These are phyloP conservation scores for Ursus arctos DNA, from an alignment of 2,113 vertebrate species.

Conservation along the genomic window DNA sequence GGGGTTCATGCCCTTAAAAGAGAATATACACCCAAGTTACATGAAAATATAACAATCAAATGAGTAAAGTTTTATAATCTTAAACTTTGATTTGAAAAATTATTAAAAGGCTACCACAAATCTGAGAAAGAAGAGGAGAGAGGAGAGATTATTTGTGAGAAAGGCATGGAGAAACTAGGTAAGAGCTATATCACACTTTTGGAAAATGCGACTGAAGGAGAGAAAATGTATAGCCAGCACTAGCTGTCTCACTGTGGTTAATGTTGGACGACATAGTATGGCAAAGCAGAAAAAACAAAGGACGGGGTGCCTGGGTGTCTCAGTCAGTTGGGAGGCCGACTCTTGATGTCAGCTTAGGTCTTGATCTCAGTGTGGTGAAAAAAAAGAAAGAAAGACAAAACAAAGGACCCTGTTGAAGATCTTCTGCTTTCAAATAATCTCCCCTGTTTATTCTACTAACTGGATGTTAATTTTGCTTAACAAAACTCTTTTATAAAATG, in stretches of 20 bases:
- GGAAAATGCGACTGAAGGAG: conserved; percentile 27
- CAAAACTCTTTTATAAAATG: conserved; percentile 52
- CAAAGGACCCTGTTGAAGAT: neutral
- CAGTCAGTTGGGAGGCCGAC: neutral
- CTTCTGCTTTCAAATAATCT: neutral
- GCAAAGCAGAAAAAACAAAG: conserved; percentile 32
- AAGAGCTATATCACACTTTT: conserved; percentile 31
- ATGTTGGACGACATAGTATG: neutral
- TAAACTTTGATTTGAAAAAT: conserved; percentile 53
- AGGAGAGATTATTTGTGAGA: neutral
- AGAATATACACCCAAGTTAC: neutral
- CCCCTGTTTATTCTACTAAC: neutral
- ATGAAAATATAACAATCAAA: neutral
- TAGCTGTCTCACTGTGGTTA: neutral
- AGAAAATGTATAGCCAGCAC: neutral
- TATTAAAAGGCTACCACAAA: neutral
- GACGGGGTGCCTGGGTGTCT: neutral
- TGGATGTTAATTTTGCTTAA: conserved; percentile 49
- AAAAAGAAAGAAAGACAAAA: neutral
- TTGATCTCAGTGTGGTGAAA: neutral
- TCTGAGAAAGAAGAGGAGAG: conserved; percentile 25
- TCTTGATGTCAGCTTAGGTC: neutral
- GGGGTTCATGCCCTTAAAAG: neutral
- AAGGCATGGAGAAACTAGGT: conserved; percentile 39
- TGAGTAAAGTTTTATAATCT: conserved; percentile 45